Evolutionary conservation across 2,113 vertebrate species (phyloP), one percentile per base, ranked within the genome.

Genomic region (Ahaetulla prasina): DNA sequence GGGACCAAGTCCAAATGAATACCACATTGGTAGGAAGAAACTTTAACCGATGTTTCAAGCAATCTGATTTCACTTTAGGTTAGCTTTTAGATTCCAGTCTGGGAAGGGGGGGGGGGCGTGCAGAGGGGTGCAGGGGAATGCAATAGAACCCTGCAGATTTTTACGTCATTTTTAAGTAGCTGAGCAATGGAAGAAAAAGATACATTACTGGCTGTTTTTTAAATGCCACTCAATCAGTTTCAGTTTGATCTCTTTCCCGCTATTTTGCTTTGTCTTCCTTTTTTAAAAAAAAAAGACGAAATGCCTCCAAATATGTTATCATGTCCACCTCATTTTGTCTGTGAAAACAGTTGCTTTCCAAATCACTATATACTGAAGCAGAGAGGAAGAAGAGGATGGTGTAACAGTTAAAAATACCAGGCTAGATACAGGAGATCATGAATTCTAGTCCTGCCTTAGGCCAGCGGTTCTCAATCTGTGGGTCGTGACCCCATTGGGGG

Each of bases 1-100:
- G 89, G 84, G 93, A 95, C 91, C 52, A 84, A 91, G 89, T 89
- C 93, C 90, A 96, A 96, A 97, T 94, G 85, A 96, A 94, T 91
- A 91, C 94, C 95, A 96, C 85, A 94, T 93, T 96, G 96, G 88
- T 93, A 96, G 93, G 93, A 96, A 96, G 90, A 57, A 30, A 1
- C 68, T 84, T 96, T 94, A 54, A 94, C 92, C 94, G 92, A 90
- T 91, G 94, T 94, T 96, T 96, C 95, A 7, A 87, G 94, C 96
- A 97, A 95, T 94, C 93, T 95, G 95, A 96, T 96, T 95, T 97
- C 92, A 93, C 60, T 96, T 96, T 96, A 91, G 94, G 94, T 95
- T 92, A 92, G 92, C 63, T 93, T 95, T 94, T 95, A 94, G 96
- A 96, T 94, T 95, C 68, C 93, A 93, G 23, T 94, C 92, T 94